Conservation (phyloP, 2,888 invertebrate genomes). For the Nycteola revayana region DNA sequence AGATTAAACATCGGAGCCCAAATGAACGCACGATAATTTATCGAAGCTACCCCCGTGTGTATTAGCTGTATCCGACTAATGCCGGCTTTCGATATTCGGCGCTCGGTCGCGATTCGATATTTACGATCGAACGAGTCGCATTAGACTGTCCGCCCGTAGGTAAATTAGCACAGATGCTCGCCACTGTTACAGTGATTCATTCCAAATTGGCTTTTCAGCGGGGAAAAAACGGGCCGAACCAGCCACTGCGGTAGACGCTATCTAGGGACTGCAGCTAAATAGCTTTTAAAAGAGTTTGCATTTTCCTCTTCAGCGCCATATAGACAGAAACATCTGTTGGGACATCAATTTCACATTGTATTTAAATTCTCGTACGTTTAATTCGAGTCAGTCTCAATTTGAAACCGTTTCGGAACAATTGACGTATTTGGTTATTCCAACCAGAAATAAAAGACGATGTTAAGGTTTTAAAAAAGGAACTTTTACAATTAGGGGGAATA, state of each 20-base stretch:
- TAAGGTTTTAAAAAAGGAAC: too few species aligned
- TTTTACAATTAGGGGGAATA: too few species aligned
- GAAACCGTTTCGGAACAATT: too few species aligned
- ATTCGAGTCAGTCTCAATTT: too few species aligned
- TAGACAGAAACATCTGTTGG: slow-evolving; percentile 33
- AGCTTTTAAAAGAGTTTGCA: slow-evolving; percentile 69
- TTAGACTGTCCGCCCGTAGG: slow-evolving; percentile 81
- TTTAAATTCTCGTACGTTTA: too few species aligned
- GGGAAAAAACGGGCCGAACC: slow-evolving; percentile 61
- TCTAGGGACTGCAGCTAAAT: slow-evolving; percentile 68
- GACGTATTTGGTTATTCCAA: too few species aligned
- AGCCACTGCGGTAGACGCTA: slow-evolving; percentile 63
- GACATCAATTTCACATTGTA: slow-evolving; percentile 13
- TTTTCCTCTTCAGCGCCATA: slow-evolving; percentile 47
- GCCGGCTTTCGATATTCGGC: slow-evolving; percentile 81
- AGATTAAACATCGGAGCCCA: slow-evolving; percentile 81
- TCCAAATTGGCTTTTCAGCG: slow-evolving; percentile 81
- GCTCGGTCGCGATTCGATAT: slow-evolving; percentile 77
- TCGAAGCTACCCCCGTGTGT: slow-evolving; percentile 77
- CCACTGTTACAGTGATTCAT: slow-evolving; percentile 81
- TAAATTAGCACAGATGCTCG: slow-evolving; percentile 82
- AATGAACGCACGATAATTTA: slow-evolving; percentile 81
- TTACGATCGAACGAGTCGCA: slow-evolving; percentile 77
- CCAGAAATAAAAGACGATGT: too few species aligned
- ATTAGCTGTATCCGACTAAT: slow-evolving; percentile 82